These are phyloP conservation scores for Lasioglossum figueresi DNA, from an alignment of 2,888 invertebrate genomes.

Conservation along the genomic window DNA sequence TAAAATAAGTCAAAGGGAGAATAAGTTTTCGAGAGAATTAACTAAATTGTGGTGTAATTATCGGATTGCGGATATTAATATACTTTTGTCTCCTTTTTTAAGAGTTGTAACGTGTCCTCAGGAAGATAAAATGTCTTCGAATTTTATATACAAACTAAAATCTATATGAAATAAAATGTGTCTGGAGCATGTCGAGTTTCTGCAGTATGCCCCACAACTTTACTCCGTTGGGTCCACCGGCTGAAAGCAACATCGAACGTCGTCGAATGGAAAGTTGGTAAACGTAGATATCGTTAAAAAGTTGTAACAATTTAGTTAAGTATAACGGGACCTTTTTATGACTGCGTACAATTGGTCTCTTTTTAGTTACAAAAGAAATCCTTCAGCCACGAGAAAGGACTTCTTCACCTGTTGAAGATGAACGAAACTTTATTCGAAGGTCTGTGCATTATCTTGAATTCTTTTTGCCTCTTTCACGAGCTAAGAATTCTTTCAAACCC, in stretches of 20 bases:
- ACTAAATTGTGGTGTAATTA: neutral
- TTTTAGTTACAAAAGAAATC: neutral
- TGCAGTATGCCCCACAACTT: neutral
- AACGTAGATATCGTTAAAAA: neutral
- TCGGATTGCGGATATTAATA: no score
- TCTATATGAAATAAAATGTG: neutral
- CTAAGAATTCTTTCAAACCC: neutral
- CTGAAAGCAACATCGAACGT: neutral
- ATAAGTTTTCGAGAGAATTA: neutral
- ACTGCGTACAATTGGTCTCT: slow-evolving; percentile 32
- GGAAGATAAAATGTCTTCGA: neutral
- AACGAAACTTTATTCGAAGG: neutral
- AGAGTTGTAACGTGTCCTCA: accelerated
- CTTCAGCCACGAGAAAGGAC: neutral
- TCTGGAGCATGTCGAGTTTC: neutral
- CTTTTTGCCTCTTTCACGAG: neutral
- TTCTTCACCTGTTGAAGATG: slow-evolving; percentile 10
- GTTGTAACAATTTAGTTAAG: neutral
- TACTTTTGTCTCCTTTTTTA: neutral
- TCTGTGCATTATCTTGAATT: slow-evolving; percentile 3
- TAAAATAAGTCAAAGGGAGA: no score
- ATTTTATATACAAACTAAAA: neutral
- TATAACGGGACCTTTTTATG: neutral
- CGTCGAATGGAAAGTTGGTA: neutral
- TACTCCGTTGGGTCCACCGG: neutral